A percentile compares a stretch with the other conserved stretches of the same genome.
Evolutionary conservation across 2,113 vertebrate genomes (phyloP).

Genomic region (Pedetes capensis): DNA sequence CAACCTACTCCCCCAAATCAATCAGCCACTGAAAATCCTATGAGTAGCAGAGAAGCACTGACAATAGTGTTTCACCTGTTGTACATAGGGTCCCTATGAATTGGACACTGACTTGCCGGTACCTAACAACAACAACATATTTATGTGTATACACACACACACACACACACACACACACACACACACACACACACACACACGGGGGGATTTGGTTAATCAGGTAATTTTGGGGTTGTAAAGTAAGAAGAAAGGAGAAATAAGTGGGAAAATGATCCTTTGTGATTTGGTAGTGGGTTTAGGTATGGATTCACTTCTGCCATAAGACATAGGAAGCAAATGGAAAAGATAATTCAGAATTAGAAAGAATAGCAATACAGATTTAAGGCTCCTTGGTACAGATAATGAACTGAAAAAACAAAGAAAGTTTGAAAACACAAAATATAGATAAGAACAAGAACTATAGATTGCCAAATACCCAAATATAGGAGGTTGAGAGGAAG

Average conservation of each 20-base stretch:
- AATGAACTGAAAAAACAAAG: neutral
- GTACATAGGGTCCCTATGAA: no score
- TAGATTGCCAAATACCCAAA: neutral
- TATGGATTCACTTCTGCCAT: neutral
- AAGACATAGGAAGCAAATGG: neutral
- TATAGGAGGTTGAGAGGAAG: neutral
- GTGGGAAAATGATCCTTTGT: neutral
- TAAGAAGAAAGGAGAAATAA: neutral
- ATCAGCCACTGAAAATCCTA: no score
- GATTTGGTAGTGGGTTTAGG: neutral
- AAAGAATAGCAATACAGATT: neutral
- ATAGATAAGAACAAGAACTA: neutral
- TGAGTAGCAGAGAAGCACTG: no score
- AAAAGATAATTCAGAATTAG: neutral
- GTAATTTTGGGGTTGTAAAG: neutral
- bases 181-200: no score
- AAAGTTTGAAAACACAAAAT: conserved; percentile 5
- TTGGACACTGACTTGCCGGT: no score
- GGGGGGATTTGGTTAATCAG: neutral
- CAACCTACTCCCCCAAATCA: no score
- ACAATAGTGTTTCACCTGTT: no score
- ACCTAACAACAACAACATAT: no score
- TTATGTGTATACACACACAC: no score
- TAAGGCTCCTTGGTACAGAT: neutral
- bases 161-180: no score